Percentiles rank a stretch among this genome's conserved stretches.
These are phyloP conservation scores for Oryzias woworae DNA, from an alignment of 2,113 vertebrate genomes.

Conservation along the genomic window DNA sequence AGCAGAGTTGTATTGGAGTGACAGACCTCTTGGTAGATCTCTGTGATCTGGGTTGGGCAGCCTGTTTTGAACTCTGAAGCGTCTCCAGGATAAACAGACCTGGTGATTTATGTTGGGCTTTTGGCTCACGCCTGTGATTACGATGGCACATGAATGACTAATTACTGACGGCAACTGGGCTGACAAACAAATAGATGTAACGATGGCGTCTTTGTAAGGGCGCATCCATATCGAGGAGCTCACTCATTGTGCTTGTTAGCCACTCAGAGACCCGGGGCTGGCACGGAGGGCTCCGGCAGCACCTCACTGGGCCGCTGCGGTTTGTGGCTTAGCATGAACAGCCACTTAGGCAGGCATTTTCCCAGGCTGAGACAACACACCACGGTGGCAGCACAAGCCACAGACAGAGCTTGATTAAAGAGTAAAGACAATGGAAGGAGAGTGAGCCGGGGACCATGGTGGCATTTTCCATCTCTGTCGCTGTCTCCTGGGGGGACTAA, in stretches of 20 bases:
- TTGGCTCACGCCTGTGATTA: slow-evolving; percentile 51
- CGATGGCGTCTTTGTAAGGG: slow-evolving; percentile 47
- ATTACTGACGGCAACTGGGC: slow-evolving; percentile 38
- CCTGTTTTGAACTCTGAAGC: slow-evolving; percentile 41
- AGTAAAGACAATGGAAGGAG: slow-evolving; percentile 76
- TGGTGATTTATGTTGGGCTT: slow-evolving; percentile 52
- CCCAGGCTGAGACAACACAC: slow-evolving; percentile 77
- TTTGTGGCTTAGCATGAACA: slow-evolving; percentile 65
- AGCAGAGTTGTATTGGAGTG: too few species aligned
- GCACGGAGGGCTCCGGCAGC: slow-evolving; percentile 64
- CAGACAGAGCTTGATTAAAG: slow-evolving; percentile 79
- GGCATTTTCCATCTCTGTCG: slow-evolving; percentile 75
- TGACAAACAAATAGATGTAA: slow-evolving; percentile 58
- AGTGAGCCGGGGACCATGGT: slow-evolving; percentile 68
- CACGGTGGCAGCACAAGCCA: slow-evolving; percentile 73
- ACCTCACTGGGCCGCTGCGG: slow-evolving; percentile 67
- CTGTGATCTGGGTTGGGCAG: too few species aligned
- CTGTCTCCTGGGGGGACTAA: slow-evolving; percentile 72
- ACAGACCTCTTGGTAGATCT: too few species aligned
- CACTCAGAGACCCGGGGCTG: slow-evolving; percentile 60
- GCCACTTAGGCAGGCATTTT: slow-evolving; percentile 77
- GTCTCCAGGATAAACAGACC: slow-evolving; percentile 44
- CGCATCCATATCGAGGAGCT: slow-evolving; percentile 48
- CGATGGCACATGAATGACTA: slow-evolving; percentile 44
- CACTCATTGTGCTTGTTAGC: slow-evolving; percentile 61